These are phyloP conservation scores for Lithophane semibrunnea DNA, from an alignment of 2,888 invertebrate species.

Conservation along the genomic window DNA sequence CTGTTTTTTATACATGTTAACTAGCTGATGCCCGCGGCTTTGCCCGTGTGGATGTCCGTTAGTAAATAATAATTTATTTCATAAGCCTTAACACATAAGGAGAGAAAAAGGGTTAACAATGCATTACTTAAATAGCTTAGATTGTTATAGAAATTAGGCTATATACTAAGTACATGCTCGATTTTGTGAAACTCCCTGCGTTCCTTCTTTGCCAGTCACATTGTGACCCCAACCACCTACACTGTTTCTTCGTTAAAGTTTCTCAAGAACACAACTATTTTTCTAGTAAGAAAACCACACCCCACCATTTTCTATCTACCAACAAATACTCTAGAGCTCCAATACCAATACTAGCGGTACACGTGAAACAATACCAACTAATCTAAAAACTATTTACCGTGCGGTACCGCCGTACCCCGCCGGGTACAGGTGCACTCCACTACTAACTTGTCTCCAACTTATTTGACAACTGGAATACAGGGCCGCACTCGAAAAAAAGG, in stretches of 20 bases:
- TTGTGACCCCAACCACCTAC: no score
- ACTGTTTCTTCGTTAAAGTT: not conserved
- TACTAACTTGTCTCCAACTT: constrained; percentile 62
- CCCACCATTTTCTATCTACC: not conserved
- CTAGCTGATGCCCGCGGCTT: no score
- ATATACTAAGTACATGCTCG: not conserved
- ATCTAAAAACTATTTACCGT: constrained; percentile 67
- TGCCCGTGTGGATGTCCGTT: no score
- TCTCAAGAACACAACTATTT: not conserved
- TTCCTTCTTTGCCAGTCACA: not conserved
- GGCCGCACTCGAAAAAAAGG: constrained; percentile 36
- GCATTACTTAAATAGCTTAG: not conserved
- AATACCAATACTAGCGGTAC: constrained; percentile 51
- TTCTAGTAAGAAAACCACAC: not conserved
- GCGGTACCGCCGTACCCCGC: constrained; percentile 1
- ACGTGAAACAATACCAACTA: constrained; percentile 61
- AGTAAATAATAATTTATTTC: not conserved
- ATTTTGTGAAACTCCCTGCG: not conserved
- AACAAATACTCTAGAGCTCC: constrained; percentile 42
- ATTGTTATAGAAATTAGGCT: no score
- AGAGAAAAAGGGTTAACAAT: not conserved
- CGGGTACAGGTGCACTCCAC: constrained; percentile 58
- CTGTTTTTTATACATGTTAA: no score
- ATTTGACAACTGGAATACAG: constrained; percentile 61
- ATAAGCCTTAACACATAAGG: not conserved